Percentiles rank a stretch among this genome's conserved stretches.
Evolutionary conservation across 1,140 invertebrate genomes (phyloP).

Genomic region (Heliothis virescens): DNA sequence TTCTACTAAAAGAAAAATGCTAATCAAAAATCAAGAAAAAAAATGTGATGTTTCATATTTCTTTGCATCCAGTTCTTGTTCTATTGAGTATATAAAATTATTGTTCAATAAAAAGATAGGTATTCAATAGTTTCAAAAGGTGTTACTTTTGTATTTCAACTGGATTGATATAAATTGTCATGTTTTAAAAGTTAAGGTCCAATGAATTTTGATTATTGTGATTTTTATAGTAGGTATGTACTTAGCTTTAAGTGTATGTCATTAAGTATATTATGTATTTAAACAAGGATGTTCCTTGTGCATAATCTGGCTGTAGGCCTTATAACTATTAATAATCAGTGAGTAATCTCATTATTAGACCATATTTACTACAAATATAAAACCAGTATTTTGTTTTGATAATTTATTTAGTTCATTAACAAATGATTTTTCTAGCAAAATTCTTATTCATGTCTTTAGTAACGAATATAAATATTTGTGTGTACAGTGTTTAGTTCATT

Average conservation of each 20-base stretch:
- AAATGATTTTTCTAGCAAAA: not conserved
- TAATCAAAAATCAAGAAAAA: no score
- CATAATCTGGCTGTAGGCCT: not conserved
- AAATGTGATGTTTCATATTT: no score
- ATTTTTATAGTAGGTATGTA: not conserved
- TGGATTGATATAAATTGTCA: not conserved
- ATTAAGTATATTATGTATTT: not conserved
- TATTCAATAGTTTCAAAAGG: not conserved
- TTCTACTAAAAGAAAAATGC: no score
- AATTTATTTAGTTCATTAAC: not conserved
- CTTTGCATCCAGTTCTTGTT: no score
- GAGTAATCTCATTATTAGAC: constrained; percentile 11
- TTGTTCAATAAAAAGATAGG: no score
- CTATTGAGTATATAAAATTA: no score
- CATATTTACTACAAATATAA: not conserved
- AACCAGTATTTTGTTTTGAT: constrained; percentile 29
- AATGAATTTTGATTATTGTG: constrained; percentile 14
- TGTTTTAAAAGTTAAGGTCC: not conserved
- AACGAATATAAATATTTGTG: not conserved
- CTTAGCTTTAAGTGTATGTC: not conserved
- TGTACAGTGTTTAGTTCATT: constrained; percentile 5
- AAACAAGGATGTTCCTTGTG: no score
- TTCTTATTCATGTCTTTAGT: constrained; percentile 24
- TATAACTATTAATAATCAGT: constrained; percentile 5
- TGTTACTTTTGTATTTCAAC: not conserved